A percentile compares a stretch with the other conserved stretches of the same genome.
phyloP scores from a whole-genome alignment of 2,888 invertebrate genomes.

The Strigamia crassipes region DNA sequence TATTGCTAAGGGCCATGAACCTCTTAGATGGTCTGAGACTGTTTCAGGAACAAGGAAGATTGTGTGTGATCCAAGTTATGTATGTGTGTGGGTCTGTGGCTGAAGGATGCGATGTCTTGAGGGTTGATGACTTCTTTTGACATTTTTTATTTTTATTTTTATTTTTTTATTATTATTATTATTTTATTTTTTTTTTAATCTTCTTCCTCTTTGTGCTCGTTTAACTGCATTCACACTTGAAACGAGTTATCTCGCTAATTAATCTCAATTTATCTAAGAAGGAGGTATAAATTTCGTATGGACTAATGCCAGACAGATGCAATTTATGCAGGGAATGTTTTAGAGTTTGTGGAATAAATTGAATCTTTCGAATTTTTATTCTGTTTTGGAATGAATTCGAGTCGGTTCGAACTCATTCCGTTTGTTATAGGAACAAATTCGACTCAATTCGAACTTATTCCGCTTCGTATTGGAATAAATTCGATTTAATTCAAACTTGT shows the following conservation, averaged over 20 bases:
- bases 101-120: not conserved
- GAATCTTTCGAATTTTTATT: too few species aligned
- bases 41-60: conserved; percentile 34
- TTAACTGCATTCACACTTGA: conserved; percentile 21
- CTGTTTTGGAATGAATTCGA: too few species aligned
- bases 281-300: not conserved
- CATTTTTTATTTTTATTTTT: conserved; percentile 2
- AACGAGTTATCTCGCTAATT: conserved; percentile 27
- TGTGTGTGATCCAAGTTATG: conserved; percentile 32
- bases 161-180: not conserved
- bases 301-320: conserved; percentile 3
- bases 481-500: too few species aligned
- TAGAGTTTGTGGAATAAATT: too few species aligned
- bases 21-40: conserved; percentile 31
- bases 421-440: not conserved
- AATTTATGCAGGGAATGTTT: too few species aligned
- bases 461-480: not conserved
- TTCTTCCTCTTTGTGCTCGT: too few species aligned
- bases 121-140: conserved; percentile 25
- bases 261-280: not conserved
- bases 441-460: not conserved
- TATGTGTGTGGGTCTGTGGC: not conserved
- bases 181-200: not conserved
- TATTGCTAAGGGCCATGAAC: conserved; percentile 20
- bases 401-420: too few species aligned